Percentiles rank a stretch among this genome's conserved stretches.
phyloP scores from a whole-genome alignment of 1,140 invertebrate genomes.

The Trachymyrmex cornetzi region DNA sequence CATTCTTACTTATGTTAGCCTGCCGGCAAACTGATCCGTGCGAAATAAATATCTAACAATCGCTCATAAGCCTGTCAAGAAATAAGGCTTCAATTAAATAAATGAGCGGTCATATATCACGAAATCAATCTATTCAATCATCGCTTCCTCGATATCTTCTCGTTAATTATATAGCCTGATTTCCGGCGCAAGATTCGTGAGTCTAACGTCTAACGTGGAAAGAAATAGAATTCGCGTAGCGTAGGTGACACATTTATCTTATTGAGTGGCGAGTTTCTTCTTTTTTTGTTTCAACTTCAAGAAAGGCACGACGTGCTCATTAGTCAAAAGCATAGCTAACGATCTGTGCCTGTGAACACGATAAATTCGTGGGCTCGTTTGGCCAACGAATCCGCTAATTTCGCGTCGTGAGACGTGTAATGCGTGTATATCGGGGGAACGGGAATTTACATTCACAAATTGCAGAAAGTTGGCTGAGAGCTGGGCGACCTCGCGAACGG shows the following conservation, averaged over 20 bases:
- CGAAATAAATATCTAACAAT: constrained; percentile 64
- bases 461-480: constrained; percentile 62
- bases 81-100: constrained; percentile 65
- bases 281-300: not conserved
- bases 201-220: not conserved
- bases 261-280: constrained; percentile 39
- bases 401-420: constrained; percentile 54
- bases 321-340: constrained; percentile 68
- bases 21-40: constrained; percentile 47
- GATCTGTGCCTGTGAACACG: constrained; percentile 59
- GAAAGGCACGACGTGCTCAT: constrained; percentile 58
- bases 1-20: constrained; percentile 3
- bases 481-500: constrained; percentile 61
- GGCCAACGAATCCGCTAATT: constrained; percentile 57
- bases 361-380: constrained; percentile 70
- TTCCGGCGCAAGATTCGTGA: constrained; percentile 57
- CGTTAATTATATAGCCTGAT: constrained; percentile 53
- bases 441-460: constrained; percentile 67
- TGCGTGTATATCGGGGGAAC: constrained; percentile 25
- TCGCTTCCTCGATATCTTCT: constrained; percentile 58
- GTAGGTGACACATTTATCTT: constrained; percentile 67
- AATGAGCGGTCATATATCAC: constrained; percentile 55
- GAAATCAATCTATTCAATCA: constrained; percentile 63
- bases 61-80: constrained; percentile 56
- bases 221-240: constrained; percentile 24